Base-by-base conservation (phyloP, 2,113 vertebrate genomes). In the Amphiprion ocellaris region DNA sequence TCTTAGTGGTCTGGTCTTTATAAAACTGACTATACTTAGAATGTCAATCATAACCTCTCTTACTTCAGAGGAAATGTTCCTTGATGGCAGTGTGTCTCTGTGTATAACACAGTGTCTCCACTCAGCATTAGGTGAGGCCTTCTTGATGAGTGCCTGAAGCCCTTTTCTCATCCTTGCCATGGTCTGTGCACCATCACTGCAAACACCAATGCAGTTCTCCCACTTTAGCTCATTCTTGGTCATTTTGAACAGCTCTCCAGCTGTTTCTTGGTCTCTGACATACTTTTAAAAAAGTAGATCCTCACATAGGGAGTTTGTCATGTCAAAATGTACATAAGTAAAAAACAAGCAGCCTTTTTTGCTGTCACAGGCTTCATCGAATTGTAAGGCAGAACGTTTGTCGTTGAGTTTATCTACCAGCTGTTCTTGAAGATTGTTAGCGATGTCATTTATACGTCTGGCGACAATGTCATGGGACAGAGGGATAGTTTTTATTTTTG, bases 1-100 rank as follows among this genome's bases (percentile, higher is more conserved):
- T 81, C 79, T 82, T 33, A 81, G 41, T 23, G 63, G 69, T 81
- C 71, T 71, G 24, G 67, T 82, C 50, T 83, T 81, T 44, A 81
- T 81, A 41, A 79, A 81, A 79, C 69, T 87, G 28, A 84, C 64
- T 23, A 79, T 63, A 24, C 39, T 37, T 15, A 26, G 2, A 47
- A 47, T 33, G 26, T 49, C 44, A 66, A 15, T 50, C 26, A 54
- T 33, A 59, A 59, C 26, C 56, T 59, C 24, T 15, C 28, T 30
- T 55, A 55, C 14, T 55, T 59, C 56, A 19, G 56, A 14, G 56
- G 26, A 33, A 28, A 59, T 7, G 26, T 33, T 16, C 56, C 28
- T 59, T 30, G 56, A 59, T 28, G 16, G 2, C 16, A 59, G 8
- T 16, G 56, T 28, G 33, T 59, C 56, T 15, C 28, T 33, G 56